These are phyloP conservation scores for Pavo muticus DNA, from an alignment of 2,113 vertebrate species.

Conservation along the genomic window DNA sequence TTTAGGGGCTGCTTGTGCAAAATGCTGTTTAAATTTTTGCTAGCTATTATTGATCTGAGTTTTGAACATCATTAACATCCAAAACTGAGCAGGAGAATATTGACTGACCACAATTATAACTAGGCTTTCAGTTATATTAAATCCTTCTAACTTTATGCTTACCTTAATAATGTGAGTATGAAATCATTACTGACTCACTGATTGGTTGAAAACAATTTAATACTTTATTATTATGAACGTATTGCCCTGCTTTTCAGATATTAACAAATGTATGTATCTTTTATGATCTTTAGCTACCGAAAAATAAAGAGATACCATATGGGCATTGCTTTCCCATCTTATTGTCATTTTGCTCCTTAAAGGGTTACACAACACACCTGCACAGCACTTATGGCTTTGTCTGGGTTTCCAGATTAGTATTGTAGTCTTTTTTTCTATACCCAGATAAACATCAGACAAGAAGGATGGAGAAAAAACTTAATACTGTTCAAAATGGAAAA, in stretches of 20 bases:
- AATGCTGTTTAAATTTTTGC: not conserved
- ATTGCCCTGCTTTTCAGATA: conserved; percentile 18
- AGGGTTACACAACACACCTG: not conserved
- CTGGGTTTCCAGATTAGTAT: not conserved
- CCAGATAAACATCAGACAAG: not conserved
- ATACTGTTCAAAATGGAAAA: not conserved
- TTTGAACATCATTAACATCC: not conserved
- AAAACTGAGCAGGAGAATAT: not conserved
- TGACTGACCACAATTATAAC: not conserved
- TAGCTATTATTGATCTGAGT: not conserved
- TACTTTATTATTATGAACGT: conserved; percentile 21
- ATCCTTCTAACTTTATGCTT: conserved; percentile 5
- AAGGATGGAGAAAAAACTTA: not conserved
- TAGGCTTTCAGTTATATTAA: not conserved
- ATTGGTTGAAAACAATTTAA: conserved; percentile 40
- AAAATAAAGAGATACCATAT: not conserved
- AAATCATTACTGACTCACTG: conserved; percentile 11
- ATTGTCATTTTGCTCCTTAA: not conserved
- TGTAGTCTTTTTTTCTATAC: not conserved
- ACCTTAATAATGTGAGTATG: not conserved
- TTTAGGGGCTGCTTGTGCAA: not conserved
- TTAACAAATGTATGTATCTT: not conserved
- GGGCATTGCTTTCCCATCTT: not conserved
- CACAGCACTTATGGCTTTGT: not conserved
- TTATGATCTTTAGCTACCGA: conserved; percentile 1